These are phyloP conservation scores for Amphiura filiformis DNA, from an alignment of 35 echinoderm and acorn worm genomes.

Conservation along the genomic window DNA sequence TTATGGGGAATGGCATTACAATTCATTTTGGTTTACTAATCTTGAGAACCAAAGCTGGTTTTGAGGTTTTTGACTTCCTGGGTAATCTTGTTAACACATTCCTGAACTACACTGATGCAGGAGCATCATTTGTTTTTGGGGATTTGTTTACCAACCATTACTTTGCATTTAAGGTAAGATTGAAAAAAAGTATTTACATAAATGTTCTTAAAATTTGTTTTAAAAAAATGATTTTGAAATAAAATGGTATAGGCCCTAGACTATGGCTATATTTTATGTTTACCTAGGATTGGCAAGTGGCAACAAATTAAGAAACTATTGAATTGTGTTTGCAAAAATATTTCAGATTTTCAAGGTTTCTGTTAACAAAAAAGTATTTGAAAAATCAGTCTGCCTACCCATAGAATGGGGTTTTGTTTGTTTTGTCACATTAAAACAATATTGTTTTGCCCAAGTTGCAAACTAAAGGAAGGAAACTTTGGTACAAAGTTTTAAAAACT, in stretches of 20 bases:
- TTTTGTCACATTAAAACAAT: too few relatives aligned
- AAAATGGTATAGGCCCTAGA: background rate
- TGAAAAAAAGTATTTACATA: background rate
- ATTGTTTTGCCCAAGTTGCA: too few relatives aligned
- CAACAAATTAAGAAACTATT: too few relatives aligned
- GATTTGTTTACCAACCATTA: constrained; percentile 60
- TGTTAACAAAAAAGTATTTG: too few relatives aligned
- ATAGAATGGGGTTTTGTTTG: too few relatives aligned
- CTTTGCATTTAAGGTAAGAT: constrained; percentile 88
- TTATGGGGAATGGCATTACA: constrained; percentile 83
- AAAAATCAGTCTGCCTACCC: too few relatives aligned
- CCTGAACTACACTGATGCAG: constrained; percentile 61
- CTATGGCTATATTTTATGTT: background rate
- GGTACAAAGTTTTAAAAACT: too few relatives aligned
- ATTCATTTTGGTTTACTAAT: constrained; percentile 74
- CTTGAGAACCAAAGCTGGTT: constrained; percentile 53
- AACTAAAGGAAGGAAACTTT: too few relatives aligned
- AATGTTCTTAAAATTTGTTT: background rate
- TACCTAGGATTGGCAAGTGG: too few relatives aligned
- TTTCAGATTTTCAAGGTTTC: too few relatives aligned
- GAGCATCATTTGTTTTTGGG: constrained; percentile 85
- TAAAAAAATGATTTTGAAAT: background rate
- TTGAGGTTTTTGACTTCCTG: constrained; percentile 55
- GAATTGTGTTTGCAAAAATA: too few relatives aligned
- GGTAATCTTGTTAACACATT: constrained; percentile 59